phyloP scores from a whole-genome alignment of 2,113 vertebrate species.

The Puntigrus tetrazona region DNA sequence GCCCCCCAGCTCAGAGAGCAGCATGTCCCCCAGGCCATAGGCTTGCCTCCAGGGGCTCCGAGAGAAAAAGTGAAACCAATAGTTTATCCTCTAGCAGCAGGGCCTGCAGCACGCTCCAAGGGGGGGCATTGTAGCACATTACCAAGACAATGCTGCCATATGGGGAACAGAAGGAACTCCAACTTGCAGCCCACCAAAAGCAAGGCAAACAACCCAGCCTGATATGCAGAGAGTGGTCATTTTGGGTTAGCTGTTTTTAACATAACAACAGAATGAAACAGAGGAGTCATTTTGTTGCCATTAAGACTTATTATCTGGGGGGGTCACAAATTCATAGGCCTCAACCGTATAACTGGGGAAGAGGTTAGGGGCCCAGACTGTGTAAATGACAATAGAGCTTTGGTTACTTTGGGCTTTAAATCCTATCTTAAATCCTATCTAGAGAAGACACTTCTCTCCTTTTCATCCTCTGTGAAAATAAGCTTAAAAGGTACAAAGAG shows the following conservation, averaged over 20 bases:
- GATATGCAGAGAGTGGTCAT: conserved; percentile 76
- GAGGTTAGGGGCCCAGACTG: conserved; percentile 75
- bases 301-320: conserved; percentile 70
- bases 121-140: conserved; percentile 79
- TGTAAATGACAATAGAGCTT: conserved; percentile 77
- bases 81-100: conserved; percentile 78
- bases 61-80: conserved; percentile 79
- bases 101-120: conserved; percentile 69
- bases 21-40: conserved; percentile 63
- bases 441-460: conserved; percentile 66
- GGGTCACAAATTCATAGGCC: conserved; percentile 73
- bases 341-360: conserved; percentile 80
- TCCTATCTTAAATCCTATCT: conserved; percentile 75
- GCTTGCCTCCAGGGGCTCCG: conserved; percentile 66
- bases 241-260: conserved; percentile 74
- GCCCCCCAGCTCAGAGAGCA: conserved; percentile 52
- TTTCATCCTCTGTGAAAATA: conserved; percentile 72
- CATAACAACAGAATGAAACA: conserved; percentile 82
- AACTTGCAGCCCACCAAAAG: conserved; percentile 75
- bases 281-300: conserved; percentile 73
- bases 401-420: conserved; percentile 72
- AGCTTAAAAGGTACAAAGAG: conserved; percentile 67
- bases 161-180: conserved; percentile 88
- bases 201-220: conserved; percentile 79
- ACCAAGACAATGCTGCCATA: conserved; percentile 88